Conservation (phyloP, 2,888 invertebrate species). For the Drosophila pseudotakahashii region DNA sequence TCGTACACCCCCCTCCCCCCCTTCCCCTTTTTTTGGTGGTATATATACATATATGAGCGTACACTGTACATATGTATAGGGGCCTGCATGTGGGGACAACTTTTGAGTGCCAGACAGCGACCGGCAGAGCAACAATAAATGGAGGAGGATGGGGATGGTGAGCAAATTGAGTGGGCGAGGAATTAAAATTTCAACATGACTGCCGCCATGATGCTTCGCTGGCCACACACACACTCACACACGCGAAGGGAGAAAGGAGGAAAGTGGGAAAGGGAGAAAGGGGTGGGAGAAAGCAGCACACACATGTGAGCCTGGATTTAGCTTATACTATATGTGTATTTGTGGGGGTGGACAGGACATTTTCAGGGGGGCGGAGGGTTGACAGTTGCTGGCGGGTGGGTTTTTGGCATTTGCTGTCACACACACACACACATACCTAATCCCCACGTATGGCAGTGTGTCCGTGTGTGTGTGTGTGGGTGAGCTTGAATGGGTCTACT, state of each 20-base stretch:
- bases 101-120: conserved; percentile 73
- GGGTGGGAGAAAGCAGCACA: conserved; percentile 9
- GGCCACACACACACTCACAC: conserved; percentile 55
- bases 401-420: conserved; percentile 77
- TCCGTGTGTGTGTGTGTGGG: conserved; percentile 35
- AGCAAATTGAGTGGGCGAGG: conserved; percentile 83
- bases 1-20: neutral
- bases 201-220: conserved; percentile 79
- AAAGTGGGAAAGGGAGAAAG: too few species aligned
- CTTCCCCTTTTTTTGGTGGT: neutral
- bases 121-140: conserved; percentile 51
- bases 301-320: conserved; percentile 32
- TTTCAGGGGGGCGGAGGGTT: conserved; percentile 41
- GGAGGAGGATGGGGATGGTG: conserved; percentile 14
- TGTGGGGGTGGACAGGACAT: conserved; percentile 37
- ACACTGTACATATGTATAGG: neutral
- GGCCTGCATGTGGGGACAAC: conserved; percentile 52
- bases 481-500: conserved; percentile 59
- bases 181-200: conserved; percentile 83
- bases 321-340: conserved; percentile 39
- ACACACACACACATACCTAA: conserved; percentile 31
- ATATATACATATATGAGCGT: conserved; percentile 5
- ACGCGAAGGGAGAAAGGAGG: neutral
- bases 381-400: conserved; percentile 59
- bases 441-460: conserved; percentile 39